phyloP scores from a whole-genome alignment of 2,888 invertebrate species.

The Phragmatobia fuliginosa region DNA sequence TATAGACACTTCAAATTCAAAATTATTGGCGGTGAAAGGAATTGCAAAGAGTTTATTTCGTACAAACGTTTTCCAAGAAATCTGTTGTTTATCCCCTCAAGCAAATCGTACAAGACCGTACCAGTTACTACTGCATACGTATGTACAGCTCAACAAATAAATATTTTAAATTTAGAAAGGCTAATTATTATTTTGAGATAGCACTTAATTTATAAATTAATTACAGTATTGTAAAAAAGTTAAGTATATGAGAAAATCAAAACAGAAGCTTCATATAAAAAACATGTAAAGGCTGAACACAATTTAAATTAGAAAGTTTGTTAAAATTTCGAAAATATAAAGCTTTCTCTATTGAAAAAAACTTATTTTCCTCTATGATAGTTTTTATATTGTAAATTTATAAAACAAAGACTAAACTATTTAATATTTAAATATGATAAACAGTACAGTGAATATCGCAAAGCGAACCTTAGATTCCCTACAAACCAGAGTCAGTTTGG shows the following conservation, averaged over 20 bases:
- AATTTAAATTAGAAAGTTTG: no score
- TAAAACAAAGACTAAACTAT: no score
- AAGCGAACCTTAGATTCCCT: no score
- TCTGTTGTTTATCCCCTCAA: background rate
- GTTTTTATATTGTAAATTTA: no score
- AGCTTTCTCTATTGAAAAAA: background rate
- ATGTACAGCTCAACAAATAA: background rate
- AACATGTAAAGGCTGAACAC: no score
- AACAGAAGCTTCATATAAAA: background rate
- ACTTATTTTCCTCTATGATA: no score
- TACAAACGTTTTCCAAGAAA: background rate
- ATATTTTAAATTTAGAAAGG: conserved; percentile 5
- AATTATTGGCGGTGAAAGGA: conserved; percentile 17
- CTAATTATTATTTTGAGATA: background rate
- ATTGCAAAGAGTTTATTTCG: background rate
- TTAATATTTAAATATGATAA: no score
- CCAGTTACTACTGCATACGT: background rate
- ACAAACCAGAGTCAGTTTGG: no score
- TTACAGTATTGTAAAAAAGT: background rate
- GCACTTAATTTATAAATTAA: background rate
- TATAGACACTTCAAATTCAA: background rate
- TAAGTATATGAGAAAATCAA: background rate
- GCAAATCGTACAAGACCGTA: background rate
- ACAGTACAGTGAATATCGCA: no score
- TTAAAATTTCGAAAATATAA: no score